Conservation (phyloP, 1,140 invertebrate species). For the Probaryconus sp. region DNA sequence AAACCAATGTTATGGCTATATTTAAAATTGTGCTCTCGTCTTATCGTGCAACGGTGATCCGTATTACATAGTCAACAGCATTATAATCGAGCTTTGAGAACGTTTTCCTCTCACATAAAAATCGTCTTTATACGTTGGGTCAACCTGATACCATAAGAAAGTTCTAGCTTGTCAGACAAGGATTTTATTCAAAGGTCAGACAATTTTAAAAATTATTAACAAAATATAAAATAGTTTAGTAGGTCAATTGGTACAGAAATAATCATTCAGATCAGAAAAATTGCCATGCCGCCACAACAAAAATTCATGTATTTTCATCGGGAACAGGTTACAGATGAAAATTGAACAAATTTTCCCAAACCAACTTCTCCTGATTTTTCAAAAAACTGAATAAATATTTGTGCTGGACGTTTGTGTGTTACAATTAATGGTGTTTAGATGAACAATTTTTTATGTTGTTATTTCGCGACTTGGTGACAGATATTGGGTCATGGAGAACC, state of each 20-base stretch:
- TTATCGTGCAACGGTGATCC: slow-evolving; percentile 63
- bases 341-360: background rate
- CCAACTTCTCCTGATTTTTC: background rate
- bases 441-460: slow-evolving; percentile 25
- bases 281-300: too few relatives aligned
- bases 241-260: too few relatives aligned
- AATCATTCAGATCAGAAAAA: too few relatives aligned
- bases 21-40: slow-evolving; percentile 67
- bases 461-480: slow-evolving; percentile 25
- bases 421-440: slow-evolving; percentile 31
- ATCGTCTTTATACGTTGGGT: too few relatives aligned
- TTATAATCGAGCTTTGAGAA: slow-evolving; percentile 46
- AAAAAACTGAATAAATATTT: slow-evolving; percentile 32
- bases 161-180: too few relatives aligned
- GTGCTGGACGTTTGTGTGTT: background rate
- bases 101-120: slow-evolving; percentile 19
- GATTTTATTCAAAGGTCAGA: too few relatives aligned
- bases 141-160: too few relatives aligned
- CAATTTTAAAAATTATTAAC: too few relatives aligned
- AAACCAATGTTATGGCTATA: slow-evolving; percentile 73
- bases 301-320: too few relatives aligned
- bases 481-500: slow-evolving; percentile 36
- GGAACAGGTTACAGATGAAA: too few relatives aligned
- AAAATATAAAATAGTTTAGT: too few relatives aligned
- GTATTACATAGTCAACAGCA: slow-evolving; percentile 59